phyloP scores from a whole-genome alignment of 30 jellyfish, hydroid and myxozoan genomes.

The Cassiopea andromeda region DNA sequence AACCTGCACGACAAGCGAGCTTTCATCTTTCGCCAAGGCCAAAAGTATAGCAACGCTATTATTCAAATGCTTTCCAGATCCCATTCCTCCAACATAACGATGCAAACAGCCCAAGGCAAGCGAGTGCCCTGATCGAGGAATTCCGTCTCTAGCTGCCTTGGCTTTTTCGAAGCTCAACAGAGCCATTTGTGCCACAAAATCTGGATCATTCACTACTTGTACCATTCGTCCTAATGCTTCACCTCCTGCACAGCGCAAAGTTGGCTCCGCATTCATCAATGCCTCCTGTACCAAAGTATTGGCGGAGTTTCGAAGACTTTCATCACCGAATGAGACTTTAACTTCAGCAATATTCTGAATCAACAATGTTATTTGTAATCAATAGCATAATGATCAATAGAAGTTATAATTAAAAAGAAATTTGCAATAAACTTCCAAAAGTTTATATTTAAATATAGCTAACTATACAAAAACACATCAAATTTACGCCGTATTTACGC shows the following conservation, averaged over 20 bases:
- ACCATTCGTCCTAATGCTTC: conserved; percentile 99
- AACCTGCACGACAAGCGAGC: conserved; percentile 95
- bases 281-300: conserved; percentile 93
- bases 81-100: conserved; percentile 99
- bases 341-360: conserved; percentile 86
- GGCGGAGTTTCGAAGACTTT: conserved; percentile 85
- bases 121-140: conserved; percentile 96
- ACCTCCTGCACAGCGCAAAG: conserved; percentile 98
- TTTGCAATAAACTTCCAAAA: no score
- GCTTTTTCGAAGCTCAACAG: conserved; percentile 94
- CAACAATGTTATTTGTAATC: no score
- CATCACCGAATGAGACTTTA: conserved; percentile 85
- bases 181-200: conserved; percentile 96
- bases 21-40: conserved; percentile 93
- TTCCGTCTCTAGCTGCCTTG: conserved; percentile 92
- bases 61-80: conserved; percentile 94
- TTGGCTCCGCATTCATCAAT: conserved; percentile 90
- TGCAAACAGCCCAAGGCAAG: conserved; percentile 97
- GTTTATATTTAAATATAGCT: no score
- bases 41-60: conserved; percentile 90
- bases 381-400: no score
- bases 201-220: conserved; percentile 89
- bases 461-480: no score
- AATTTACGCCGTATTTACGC: no score
- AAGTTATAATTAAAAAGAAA: no score